These are phyloP conservation scores for Bathynomus jamesi DNA, from an alignment of 1,140 invertebrate genomes.

Conservation along the genomic window DNA sequence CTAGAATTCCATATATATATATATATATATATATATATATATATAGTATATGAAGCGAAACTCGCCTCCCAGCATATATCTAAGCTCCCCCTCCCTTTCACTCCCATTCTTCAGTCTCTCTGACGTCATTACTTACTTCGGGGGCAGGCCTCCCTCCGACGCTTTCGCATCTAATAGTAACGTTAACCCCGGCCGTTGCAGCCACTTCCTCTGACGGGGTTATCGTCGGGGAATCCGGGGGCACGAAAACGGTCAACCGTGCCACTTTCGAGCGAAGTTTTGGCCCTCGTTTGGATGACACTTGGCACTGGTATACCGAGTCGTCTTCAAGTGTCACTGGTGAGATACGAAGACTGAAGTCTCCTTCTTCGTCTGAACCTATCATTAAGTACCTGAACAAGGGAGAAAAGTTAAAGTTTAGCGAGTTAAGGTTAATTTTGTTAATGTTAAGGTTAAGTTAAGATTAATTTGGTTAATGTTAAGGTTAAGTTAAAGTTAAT, in stretches of 20 bases:
- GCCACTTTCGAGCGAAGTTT: constrained; percentile 59
- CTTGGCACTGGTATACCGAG: constrained; percentile 83
- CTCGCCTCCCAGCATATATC: no score
- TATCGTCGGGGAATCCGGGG: constrained; percentile 80
- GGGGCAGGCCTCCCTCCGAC: constrained; percentile 82
- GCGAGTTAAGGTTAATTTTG: no score
- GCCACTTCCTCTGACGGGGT: constrained; percentile 67
- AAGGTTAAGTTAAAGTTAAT: no score
- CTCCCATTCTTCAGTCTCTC: no score
- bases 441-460: no score
- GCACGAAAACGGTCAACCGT: constrained; percentile 71
- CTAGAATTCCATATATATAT: no score
- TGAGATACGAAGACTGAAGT: constrained; percentile 76
- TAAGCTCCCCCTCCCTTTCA: no score
- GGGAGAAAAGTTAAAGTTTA: no score
- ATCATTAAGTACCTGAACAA: constrained; percentile 79
- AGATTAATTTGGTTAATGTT: no score
- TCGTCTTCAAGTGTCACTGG: constrained; percentile 84
- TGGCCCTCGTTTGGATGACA: constrained; percentile 41
- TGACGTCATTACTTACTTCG: constrained; percentile 62
- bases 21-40: no score
- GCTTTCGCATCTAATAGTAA: constrained; percentile 81
- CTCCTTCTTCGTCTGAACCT: constrained; percentile 84
- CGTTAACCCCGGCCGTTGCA: constrained; percentile 76
- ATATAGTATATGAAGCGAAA: no score